Evolutionary conservation across 2,888 invertebrate species (phyloP), one percentile per base, ranked within the genome.

Genomic region (Metallyticus violacea): DNA sequence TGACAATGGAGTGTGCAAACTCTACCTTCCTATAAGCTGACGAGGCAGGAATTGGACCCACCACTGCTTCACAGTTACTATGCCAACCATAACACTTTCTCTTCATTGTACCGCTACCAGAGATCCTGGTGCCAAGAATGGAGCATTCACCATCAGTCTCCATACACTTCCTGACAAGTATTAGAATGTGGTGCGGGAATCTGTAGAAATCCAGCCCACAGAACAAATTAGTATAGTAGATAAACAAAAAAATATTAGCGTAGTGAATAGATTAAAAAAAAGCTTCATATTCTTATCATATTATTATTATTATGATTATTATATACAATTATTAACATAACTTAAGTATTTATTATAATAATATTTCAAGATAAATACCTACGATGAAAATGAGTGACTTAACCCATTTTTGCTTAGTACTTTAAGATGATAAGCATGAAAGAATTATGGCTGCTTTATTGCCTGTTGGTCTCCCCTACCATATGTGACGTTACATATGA

Each of bases 261-360:
- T 86, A 86, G 86, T 79, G 81, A 82, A 82, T 86, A 87, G 85
- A 87, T 85, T 85, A 62, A 86, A 85, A 87, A 80, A 88, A 87
- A 87, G 88, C 88, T 88, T 88, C 77, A 88, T 88, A 88, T 88
- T 88, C 88, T 88, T 88, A 88, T 88, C 86, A 88, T 88, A 88
- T 88, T 88, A 88, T 62, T 40, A 40, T 40, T 88, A 88, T 88
- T 88, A 88, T 62, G 7, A 40, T 40, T 62, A 62, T 88, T 88
- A 88, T 88, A 87, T 88, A 88, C 85, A 88, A 88, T 88, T 88
- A 88, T 88, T 88, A 89, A 88, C 87, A 88, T 87, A 88, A 88
- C 88, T 88, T 87, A 88, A 87, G 88, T 87, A 88, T 86, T 87
- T 88, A 88, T 88, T 87, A 88, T 87, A 87, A 85, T 88, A 88